Evolutionary conservation across 2,113 vertebrate species (phyloP).

Genomic region (Parus major): DNA sequence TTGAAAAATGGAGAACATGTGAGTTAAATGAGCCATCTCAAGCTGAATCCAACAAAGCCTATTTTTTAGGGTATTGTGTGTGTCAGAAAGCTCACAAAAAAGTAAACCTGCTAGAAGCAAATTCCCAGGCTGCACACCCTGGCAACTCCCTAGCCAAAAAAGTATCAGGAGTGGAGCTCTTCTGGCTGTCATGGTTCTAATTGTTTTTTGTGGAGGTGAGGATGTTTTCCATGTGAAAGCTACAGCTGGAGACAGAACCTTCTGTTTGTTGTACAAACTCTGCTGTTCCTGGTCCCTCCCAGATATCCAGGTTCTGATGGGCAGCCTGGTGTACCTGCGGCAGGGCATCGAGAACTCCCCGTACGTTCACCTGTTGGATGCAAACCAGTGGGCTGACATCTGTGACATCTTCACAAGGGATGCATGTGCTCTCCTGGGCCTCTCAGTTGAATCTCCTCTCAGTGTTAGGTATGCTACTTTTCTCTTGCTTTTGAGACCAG

Average conservation of each 20-base stretch:
- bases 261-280: not conserved
- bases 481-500: not conserved
- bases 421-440: slow-evolving; percentile 83
- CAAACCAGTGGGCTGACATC: slow-evolving; percentile 88
- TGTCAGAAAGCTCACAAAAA: not conserved
- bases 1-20: not conserved
- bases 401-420: slow-evolving; percentile 88
- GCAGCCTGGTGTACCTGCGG: slow-evolving; percentile 85
- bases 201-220: not conserved
- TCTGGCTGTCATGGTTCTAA: not conserved
- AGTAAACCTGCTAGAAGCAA: not conserved
- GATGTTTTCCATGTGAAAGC: not conserved
- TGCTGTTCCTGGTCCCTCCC: not conserved
- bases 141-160: not conserved
- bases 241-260: not conserved
- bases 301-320: slow-evolving; percentile 89
- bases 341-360: slow-evolving; percentile 87
- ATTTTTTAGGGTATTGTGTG: not conserved
- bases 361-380: slow-evolving; percentile 83
- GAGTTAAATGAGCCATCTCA: not conserved
- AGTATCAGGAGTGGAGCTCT: not conserved
- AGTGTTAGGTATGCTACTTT: slow-evolving; percentile 81
- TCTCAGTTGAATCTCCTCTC: slow-evolving; percentile 85
- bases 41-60: not conserved
- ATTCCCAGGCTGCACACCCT: not conserved